Percentiles rank a stretch among this genome's conserved stretches.
phyloP scores from a whole-genome alignment of 2,797 vertebrate species.

The Tadarida brasiliensis region DNA sequence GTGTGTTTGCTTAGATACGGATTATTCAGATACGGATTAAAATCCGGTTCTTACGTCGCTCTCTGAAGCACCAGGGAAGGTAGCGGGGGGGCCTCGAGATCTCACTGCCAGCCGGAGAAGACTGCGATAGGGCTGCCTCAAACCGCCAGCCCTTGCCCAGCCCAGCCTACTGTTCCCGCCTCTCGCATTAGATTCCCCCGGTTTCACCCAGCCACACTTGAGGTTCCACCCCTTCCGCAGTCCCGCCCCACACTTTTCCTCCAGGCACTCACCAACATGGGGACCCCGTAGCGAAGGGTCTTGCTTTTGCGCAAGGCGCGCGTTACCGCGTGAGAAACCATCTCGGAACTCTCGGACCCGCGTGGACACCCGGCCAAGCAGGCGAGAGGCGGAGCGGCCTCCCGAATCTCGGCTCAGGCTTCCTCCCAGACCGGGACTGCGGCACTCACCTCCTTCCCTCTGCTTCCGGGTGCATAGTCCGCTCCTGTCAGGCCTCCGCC shows the following conservation, averaged over 20 bases:
- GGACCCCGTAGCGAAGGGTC: constrained; percentile 86
- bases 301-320: constrained; percentile 78
- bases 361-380: not conserved
- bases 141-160: not conserved
- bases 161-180: fast-evolving
- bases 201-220: fast-evolving
- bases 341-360: not conserved
- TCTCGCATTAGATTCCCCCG: fast-evolving
- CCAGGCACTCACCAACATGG: constrained; percentile 86
- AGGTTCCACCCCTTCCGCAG: not conserved
- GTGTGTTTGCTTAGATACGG: not conserved
- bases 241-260: too few relatives aligned
- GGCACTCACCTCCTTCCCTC: fast-evolving
- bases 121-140: too few relatives aligned
- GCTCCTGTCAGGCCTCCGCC: not conserved
- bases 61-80: not conserved
- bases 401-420: fast-evolving
- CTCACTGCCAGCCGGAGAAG: too few relatives aligned
- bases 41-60: not conserved
- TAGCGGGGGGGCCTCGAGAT: fast-evolving
- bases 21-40: not conserved
- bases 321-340: not conserved
- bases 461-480: fast-evolving
- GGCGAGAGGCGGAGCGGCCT: not conserved
- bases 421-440: fast-evolving